Evolutionary conservation across 1,140 invertebrate species (phyloP).

Genomic region (Wiebesia pumilae): DNA sequence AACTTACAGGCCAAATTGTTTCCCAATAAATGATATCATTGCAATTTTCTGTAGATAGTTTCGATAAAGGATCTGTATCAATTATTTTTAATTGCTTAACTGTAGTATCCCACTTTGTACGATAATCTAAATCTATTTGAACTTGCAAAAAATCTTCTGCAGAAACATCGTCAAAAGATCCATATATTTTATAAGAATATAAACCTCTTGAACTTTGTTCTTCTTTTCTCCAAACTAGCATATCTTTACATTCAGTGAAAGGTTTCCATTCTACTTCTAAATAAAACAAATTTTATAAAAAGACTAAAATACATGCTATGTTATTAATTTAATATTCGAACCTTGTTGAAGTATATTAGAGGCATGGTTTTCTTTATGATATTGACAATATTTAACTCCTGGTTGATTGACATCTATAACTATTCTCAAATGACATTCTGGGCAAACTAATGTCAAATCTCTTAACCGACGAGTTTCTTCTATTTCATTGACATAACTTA

Average conservation of each 20-base stretch:
- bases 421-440: constrained; percentile 77
- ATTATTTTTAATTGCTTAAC: constrained; percentile 82
- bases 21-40: constrained; percentile 91
- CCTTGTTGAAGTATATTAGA: constrained; percentile 45
- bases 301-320: neutral
- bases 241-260: constrained; percentile 86
- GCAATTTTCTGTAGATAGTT: constrained; percentile 67
- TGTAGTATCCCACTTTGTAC: constrained; percentile 87
- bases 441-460: constrained; percentile 78
- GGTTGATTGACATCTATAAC: constrained; percentile 77
- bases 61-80: constrained; percentile 78
- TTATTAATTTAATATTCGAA: constrained; percentile 51
- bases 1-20: constrained; percentile 87
- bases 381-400: constrained; percentile 77
- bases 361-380: constrained; percentile 54
- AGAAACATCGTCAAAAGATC: constrained; percentile 84
- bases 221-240: constrained; percentile 87
- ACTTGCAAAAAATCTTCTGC: constrained; percentile 88
- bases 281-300: constrained; percentile 13
- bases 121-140: constrained; percentile 86
- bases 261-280: constrained; percentile 81
- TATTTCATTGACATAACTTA: constrained; percentile 74
- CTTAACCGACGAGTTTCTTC: constrained; percentile 74
- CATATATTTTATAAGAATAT: constrained; percentile 92
- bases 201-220: constrained; percentile 79